These are phyloP conservation scores for Trachelus tabidus DNA, from an alignment of 2,888 invertebrate species.

Conservation along the genomic window DNA sequence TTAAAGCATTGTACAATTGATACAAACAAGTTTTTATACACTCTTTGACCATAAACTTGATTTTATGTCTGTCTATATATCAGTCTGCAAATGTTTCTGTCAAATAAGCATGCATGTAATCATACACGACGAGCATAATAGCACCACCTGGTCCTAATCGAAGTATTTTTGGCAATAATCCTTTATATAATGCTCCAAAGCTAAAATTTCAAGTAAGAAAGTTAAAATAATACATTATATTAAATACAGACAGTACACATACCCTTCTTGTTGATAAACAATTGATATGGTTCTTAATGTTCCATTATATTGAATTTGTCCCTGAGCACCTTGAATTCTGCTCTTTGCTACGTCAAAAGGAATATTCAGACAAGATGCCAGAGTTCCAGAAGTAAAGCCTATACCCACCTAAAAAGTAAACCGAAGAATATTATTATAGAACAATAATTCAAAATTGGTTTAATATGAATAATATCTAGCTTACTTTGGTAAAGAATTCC, in stretches of 20 bases:
- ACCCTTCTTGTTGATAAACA: slow-evolving; percentile 92
- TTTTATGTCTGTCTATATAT: slow-evolving; percentile 3
- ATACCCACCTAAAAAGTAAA: slow-evolving; percentile 69
- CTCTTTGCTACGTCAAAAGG: slow-evolving; percentile 97
- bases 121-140: slow-evolving; percentile 93
- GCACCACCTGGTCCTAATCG: slow-evolving; percentile 95
- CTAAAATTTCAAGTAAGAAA: slow-evolving; percentile 67
- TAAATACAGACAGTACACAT: slow-evolving; percentile 48
- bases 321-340: slow-evolving; percentile 93
- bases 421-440: slow-evolving; percentile 24
- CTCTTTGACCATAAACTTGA: not conserved
- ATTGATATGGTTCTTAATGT: slow-evolving; percentile 79
- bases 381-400: slow-evolving; percentile 87
- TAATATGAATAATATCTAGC: not conserved
- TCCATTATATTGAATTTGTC: slow-evolving; percentile 80
- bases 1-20: not conserved
- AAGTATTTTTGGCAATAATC: slow-evolving; percentile 89
- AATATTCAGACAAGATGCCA: slow-evolving; percentile 90
- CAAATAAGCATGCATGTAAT: slow-evolving; percentile 83
- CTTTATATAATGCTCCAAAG: slow-evolving; percentile 90
- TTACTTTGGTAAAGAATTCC: slow-evolving; percentile 78
- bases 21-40: not conserved
- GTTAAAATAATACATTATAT: slow-evolving; percentile 12
- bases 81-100: slow-evolving; percentile 65
- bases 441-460: slow-evolving; percentile 5